phyloP scores from a whole-genome alignment of 1,140 invertebrate species.

The Tyrophagus putrescentiae region DNA sequence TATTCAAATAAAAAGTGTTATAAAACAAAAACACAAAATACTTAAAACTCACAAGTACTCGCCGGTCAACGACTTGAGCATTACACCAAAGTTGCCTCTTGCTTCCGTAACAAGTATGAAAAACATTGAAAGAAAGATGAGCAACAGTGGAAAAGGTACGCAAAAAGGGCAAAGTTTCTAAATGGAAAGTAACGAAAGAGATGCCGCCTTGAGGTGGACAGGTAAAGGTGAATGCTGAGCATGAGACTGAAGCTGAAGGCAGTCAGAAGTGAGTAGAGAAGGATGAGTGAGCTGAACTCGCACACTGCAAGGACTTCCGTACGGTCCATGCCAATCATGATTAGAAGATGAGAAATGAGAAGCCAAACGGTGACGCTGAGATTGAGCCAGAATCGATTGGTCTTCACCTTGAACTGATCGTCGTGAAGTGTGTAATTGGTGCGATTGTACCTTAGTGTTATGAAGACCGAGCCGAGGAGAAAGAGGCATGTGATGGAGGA shows the following conservation, averaged over 20 bases:
- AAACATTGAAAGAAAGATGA: neutral
- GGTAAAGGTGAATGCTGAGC: slow-evolving; percentile 37
- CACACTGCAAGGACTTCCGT: slow-evolving; percentile 5
- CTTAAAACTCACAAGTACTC: slow-evolving; percentile 11
- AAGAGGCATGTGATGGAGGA: slow-evolving; percentile 3
- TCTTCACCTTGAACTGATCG: neutral
- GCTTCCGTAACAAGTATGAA: neutral
- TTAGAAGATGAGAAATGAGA: neutral
- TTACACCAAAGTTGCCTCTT: neutral
- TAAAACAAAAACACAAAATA: too few species aligned
- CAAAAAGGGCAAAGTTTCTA: slow-evolving; percentile 1
- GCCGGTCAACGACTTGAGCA: neutral
- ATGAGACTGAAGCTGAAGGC: slow-evolving; percentile 38
- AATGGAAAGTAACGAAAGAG: neutral
- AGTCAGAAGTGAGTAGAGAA: slow-evolving; percentile 35
- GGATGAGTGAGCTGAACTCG: slow-evolving; percentile 28
- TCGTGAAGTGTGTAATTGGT: neutral
- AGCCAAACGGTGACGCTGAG: neutral
- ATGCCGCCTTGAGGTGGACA: neutral
- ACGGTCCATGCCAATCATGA: slow-evolving; percentile 1
- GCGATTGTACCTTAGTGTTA: slow-evolving; percentile 31
- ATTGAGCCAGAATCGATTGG: neutral
- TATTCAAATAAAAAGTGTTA: too few species aligned
- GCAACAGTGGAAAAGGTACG: neutral
- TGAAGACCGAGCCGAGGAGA: neutral